Evolutionary conservation across 2,797 vertebrate genomes (phyloP), one percentile per base, ranked within the genome.

Genomic region (Delichon dasypus): DNA sequence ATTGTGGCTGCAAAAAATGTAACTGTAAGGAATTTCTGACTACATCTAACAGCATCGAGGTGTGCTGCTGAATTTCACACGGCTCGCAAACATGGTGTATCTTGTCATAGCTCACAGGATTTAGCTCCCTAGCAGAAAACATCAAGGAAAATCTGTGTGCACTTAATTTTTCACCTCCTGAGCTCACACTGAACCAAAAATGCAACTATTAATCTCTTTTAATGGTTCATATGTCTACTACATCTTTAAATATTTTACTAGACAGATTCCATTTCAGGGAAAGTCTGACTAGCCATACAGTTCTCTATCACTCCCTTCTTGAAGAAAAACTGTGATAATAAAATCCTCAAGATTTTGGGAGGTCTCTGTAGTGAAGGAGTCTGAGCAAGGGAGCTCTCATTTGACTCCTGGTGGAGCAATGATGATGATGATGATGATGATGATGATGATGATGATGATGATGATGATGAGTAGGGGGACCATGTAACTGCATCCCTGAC

Each of bases 351-450:
- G 10, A n/a, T 72, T 88, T 81, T 18, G 22, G 16, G 55, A 60
- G 42, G 18, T 18, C 12, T 58, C 2, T 0, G 12, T 14, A 47
- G 22, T 1, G 2, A 75, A 67, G 67, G 4, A 66, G 14, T 16
- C 23, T 40, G 32, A 53, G 47, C 0, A 0, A 80, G 30, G 38
- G 55, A 68, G 36, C 19, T 12, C 19, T 61, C 5, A 2, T 64
- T 29, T 55, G 27, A 19, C 2, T 40, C 26, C 32, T 78, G 25
- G 8, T 34, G 29, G 25, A 84, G 17, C 25, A 19, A 13, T 4
- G 1, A 47, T 30, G 44, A 48, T 48, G 48, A 50, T 50, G 48
- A 51, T 51, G 51, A 57, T 34, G n/a, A 36, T 36, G 36, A n/a
- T n/a, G n/a, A n/a, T n/a, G n/a, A n/a, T n/a, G n/a, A n/a, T n/a